Conservation (phyloP, 1,140 invertebrate species). For the Periplaneta americana region DNA sequence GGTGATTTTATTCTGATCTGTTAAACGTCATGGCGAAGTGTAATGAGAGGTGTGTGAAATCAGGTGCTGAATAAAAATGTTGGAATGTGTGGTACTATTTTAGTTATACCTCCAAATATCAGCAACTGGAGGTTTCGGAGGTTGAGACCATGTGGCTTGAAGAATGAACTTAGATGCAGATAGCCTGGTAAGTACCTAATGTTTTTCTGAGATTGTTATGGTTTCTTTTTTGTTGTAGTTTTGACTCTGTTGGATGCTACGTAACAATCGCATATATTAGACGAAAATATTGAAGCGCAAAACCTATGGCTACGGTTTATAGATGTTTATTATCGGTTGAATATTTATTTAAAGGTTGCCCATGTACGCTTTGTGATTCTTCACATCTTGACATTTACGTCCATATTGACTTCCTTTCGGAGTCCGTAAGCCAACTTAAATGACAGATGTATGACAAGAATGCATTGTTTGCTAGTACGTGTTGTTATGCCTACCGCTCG, state of each 20-base stretch:
- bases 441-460: neutral
- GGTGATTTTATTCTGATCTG: neutral
- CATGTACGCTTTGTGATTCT: neutral
- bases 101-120: conserved; percentile 4
- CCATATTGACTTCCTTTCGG: neutral
- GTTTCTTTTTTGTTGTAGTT: no score
- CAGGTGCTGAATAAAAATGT: neutral
- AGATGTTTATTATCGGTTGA: no score
- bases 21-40: neutral
- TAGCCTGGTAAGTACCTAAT: conserved; percentile 44
- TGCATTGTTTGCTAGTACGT: neutral
- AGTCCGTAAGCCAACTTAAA: neutral
- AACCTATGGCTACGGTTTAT: no score
- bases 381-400: neutral
- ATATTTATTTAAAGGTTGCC: no score
- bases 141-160: conserved; percentile 18
- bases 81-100: neutral
- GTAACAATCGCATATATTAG: no score
- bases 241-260: no score
- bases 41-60: neutral
- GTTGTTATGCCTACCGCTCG: neutral
- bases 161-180: conserved; percentile 43
- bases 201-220: no score
- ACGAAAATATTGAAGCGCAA: no score
- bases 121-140: neutral